Evolutionary conservation across 2,113 vertebrate genomes (phyloP).

Genomic region (Eleginops maclovinus): DNA sequence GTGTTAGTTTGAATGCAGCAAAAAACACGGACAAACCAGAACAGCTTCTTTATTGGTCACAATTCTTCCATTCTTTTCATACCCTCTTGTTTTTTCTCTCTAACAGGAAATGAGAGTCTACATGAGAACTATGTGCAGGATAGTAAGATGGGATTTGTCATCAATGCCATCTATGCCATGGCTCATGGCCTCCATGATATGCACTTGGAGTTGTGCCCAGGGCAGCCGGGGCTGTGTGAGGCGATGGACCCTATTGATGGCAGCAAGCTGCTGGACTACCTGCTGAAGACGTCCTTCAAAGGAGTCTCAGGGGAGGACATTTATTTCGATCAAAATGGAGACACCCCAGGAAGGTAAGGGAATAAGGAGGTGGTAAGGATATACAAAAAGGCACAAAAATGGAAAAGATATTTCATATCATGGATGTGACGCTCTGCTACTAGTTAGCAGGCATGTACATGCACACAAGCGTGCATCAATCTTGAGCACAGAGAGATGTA

Average conservation of each 20-base stretch:
- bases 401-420: constrained; percentile 19
- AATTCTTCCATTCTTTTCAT: background rate
- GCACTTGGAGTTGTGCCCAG: constrained; percentile 91
- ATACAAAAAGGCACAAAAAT: background rate
- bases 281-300: constrained; percentile 93
- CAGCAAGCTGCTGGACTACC: constrained; percentile 94
- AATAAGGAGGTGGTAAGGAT: constrained; percentile 10
- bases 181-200: constrained; percentile 96
- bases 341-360: constrained; percentile 94
- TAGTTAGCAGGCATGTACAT: constrained; percentile 42
- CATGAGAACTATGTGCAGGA: constrained; percentile 98
- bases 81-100: constrained; percentile 9
- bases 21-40: background rate
- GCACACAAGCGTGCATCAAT: constrained; percentile 17
- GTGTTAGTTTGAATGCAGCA: background rate
- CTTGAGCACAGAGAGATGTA: constrained; percentile 59
- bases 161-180: constrained; percentile 99
- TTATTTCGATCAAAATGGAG: constrained; percentile 97
- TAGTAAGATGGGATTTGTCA: constrained; percentile 99
- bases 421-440: background rate
- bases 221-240: constrained; percentile 91
- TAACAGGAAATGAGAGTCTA: constrained; percentile 92
- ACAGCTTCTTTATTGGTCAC: background rate
- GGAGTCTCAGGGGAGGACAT: constrained; percentile 97
- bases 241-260: constrained; percentile 98